phyloP scores from a whole-genome alignment of 2,888 invertebrate species.

The Cryptocephalus moraei region DNA sequence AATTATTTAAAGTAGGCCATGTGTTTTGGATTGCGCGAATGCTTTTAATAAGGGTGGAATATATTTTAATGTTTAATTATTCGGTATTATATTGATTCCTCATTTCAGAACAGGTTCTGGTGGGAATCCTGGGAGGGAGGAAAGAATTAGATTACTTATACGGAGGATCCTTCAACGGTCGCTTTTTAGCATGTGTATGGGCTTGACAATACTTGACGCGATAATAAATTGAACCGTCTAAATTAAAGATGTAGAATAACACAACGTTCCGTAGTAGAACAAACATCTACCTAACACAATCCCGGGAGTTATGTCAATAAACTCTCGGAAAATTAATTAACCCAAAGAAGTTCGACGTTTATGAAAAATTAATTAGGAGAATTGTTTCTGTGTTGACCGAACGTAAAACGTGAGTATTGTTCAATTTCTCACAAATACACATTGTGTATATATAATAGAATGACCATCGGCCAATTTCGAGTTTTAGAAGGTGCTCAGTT shows the following conservation, averaged over 20 bases:
- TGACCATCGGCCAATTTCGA: conserved; percentile 18
- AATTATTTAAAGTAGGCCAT: conserved; percentile 18
- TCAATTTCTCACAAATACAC: conserved; percentile 19
- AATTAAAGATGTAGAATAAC: no score
- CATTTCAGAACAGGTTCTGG: no score
- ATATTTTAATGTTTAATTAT: conserved; percentile 9
- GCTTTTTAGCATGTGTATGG: no score
- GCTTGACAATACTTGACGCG: no score
- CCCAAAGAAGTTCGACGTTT: conserved; percentile 13
- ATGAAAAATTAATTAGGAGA: conserved; percentile 15
- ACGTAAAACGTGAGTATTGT: conserved; percentile 11
- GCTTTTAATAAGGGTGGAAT: conserved; percentile 15
- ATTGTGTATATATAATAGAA: conserved; percentile 9
- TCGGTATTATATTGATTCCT: no score
- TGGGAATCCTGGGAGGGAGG: no score
- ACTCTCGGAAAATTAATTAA: conserved; percentile 11
- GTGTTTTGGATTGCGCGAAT: conserved; percentile 6
- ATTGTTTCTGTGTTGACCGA: conserved; percentile 13
- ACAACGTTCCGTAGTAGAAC: no score
- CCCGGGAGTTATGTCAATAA: conserved; percentile 14
- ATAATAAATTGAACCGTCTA: no score
- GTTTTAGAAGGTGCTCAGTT: no score
- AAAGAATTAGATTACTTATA: no score
- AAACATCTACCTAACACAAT: not conserved
- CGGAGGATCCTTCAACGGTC: no score